These are phyloP conservation scores for Campaea margaritaria DNA, from an alignment of 2,888 invertebrate species.

Conservation along the genomic window DNA sequence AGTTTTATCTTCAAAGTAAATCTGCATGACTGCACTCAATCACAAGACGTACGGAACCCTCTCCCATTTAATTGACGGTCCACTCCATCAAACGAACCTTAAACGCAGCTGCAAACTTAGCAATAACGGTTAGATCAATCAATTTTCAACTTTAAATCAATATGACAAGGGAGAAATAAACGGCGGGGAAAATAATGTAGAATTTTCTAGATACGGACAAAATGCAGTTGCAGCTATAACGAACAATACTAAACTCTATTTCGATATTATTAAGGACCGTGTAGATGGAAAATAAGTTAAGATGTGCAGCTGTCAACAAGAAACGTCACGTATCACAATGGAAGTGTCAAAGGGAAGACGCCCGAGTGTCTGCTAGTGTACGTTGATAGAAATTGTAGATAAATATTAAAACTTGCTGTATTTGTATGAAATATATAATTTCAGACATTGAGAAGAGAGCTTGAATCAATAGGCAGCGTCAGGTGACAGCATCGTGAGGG, in stretches of 20 bases:
- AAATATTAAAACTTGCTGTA: constrained; percentile 43
- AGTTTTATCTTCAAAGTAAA: constrained; percentile 61
- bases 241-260: constrained; percentile 48
- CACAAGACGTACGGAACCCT: constrained; percentile 74
- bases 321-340: constrained; percentile 69
- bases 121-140: constrained; percentile 39
- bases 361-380: constrained; percentile 52
- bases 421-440: constrained; percentile 10
- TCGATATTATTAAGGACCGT: constrained; percentile 36
- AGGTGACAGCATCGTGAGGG: too few relatives aligned
- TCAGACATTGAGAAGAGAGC: too few relatives aligned
- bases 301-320: constrained; percentile 68
- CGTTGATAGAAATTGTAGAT: constrained; percentile 54
- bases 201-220: constrained; percentile 54
- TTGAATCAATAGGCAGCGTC: too few relatives aligned
- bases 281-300: constrained; percentile 29
- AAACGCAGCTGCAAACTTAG: constrained; percentile 56
- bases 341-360: constrained; percentile 68
- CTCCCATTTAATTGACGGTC: constrained; percentile 80
- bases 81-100: constrained; percentile 81
- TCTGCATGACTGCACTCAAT: constrained; percentile 81
- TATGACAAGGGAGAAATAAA: constrained; percentile 44
- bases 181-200: constrained; percentile 52
- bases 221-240: constrained; percentile 41
- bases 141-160: constrained; percentile 55